Percentiles rank a stretch among this genome's conserved stretches.
phyloP scores from a whole-genome alignment of 2,113 vertebrate genomes.

The Ameiurus melas region DNA sequence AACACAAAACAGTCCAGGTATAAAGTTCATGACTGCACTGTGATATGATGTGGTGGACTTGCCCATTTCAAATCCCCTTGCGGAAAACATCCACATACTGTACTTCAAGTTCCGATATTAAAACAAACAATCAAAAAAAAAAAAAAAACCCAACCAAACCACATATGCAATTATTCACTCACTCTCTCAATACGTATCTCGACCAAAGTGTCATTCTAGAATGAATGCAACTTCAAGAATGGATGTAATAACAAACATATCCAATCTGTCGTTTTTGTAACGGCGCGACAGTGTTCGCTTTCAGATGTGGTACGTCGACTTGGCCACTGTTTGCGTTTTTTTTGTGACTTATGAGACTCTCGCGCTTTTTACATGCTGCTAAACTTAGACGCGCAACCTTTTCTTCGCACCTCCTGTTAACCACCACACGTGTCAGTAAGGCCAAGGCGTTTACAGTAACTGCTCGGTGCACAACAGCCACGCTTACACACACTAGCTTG shows the following conservation, averaged over 20 bases:
- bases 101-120: neutral
- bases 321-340: neutral
- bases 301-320: slow-evolving; percentile 6
- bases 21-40: neutral
- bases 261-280: neutral
- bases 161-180: neutral
- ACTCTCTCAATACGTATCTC: neutral
- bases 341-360: slow-evolving; percentile 22
- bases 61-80: neutral
- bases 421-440: slow-evolving; percentile 44
- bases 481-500: slow-evolving; percentile 6
- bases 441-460: slow-evolving; percentile 46
- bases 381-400: slow-evolving; percentile 38
- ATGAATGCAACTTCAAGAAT: neutral
- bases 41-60: neutral
- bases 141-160: slow-evolving; percentile 6
- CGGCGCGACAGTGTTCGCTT: neutral
- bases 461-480: slow-evolving; percentile 17
- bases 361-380: slow-evolving; percentile 17
- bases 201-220: neutral
- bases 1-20: neutral
- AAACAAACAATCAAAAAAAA: too few relatives aligned
- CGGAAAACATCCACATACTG: neutral
- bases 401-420: slow-evolving; percentile 49
- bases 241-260: neutral